phyloP scores from a whole-genome alignment of 2,797 vertebrate species.

The Pangasius krempfi region DNA sequence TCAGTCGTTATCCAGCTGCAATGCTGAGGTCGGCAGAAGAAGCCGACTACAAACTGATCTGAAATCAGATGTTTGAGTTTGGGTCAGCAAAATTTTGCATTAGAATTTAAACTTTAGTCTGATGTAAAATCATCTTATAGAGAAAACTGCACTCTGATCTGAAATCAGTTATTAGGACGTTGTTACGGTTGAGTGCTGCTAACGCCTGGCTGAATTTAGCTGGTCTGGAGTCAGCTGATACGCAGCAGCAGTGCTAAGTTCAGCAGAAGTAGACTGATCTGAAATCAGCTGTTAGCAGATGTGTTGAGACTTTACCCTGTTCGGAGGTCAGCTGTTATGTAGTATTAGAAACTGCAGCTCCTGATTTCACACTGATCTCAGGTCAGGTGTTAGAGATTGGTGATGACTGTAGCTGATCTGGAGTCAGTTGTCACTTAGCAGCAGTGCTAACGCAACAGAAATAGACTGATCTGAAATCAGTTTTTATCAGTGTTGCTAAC shows the following conservation, averaged over 20 bases:
- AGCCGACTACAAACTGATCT: not conserved
- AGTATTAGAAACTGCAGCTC: not conserved
- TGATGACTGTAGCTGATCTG: not conserved
- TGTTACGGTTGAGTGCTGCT: not conserved
- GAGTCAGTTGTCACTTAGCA: not conserved
- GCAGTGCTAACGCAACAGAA: not conserved
- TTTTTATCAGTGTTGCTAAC: not conserved
- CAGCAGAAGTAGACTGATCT: not conserved
- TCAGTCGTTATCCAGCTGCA: not conserved
- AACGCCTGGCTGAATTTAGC: not conserved
- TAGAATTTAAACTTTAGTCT: not conserved
- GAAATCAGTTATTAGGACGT: not conserved
- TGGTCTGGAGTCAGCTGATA: not conserved
- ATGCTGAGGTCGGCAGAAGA: not conserved
- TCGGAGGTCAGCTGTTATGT: constrained; percentile 13
- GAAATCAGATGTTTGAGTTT: not conserved
- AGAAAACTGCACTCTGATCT: not conserved
- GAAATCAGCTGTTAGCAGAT: not conserved
- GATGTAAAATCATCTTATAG: not conserved
- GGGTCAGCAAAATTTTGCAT: not conserved
- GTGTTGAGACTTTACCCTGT: not conserved
- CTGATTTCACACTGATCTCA: not conserved
- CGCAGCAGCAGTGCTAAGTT: not conserved
- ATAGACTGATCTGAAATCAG: not conserved
- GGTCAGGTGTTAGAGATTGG: not conserved